A percentile compares a stretch with the other conserved stretches of the same genome.
Evolutionary conservation across 2,797 vertebrate species (phyloP).

Genomic region (Macrochelys suwanniensis): DNA sequence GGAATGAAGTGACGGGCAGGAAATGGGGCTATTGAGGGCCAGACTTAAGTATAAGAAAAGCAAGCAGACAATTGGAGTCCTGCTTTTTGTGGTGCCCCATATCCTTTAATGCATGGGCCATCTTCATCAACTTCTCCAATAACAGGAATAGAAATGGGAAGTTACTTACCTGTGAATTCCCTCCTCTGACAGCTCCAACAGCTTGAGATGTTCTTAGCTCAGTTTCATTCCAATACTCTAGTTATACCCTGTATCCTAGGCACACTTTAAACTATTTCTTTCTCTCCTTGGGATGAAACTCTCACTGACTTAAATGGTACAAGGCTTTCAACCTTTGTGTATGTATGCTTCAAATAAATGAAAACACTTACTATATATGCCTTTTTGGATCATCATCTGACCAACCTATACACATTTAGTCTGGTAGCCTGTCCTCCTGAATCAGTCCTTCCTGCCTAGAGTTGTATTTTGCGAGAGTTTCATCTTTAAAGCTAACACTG

Average conservation of each 20-base stretch:
- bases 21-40: not conserved
- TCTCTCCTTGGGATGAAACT: not conserved
- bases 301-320: not conserved
- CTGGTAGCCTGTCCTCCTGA: not conserved
- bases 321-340: too few relatives aligned
- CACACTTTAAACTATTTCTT: not conserved
- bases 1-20: not conserved
- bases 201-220: not conserved
- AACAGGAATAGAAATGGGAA: not conserved
- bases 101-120: not conserved
- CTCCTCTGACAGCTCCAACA: not conserved
- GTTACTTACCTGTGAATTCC: not conserved
- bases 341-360: not conserved
- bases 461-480: not conserved
- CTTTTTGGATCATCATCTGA: not conserved
- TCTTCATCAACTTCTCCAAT: not conserved
- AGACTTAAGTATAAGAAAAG: not conserved
- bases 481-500: not conserved
- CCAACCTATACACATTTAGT: not conserved
- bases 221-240: not conserved
- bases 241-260: not conserved
- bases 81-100: not conserved
- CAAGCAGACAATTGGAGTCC: not conserved
- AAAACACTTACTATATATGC: not conserved
- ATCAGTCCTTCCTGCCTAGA: not conserved